Percentiles rank a stretch among this genome's conserved stretches.
phyloP scores from a whole-genome alignment of 2,888 invertebrate genomes.

The Troides aeacus region DNA sequence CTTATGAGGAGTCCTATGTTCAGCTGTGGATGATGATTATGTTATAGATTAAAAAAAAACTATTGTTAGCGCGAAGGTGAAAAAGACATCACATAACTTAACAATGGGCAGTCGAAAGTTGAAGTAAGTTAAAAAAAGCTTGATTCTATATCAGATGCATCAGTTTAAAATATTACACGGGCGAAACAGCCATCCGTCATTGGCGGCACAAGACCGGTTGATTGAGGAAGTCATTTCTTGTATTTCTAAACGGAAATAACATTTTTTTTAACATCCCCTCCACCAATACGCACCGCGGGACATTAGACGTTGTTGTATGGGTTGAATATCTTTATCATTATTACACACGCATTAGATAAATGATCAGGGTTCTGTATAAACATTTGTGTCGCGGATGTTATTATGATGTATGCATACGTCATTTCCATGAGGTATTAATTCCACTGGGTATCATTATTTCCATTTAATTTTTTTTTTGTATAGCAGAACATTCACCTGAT shows the following conservation, averaged over 20 bases:
- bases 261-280: conserved; percentile 59
- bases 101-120: conserved; percentile 60
- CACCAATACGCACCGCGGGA: conserved; percentile 45
- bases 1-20: neutral
- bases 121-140: conserved; percentile 60
- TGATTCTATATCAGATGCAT: conserved; percentile 72
- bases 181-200: conserved; percentile 73
- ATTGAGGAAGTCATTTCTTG: conserved; percentile 79
- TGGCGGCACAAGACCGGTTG: conserved; percentile 56
- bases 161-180: conserved; percentile 70
- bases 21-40: neutral
- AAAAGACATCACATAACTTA: conserved; percentile 71
- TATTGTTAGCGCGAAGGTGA: conserved; percentile 71
- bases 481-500: too few relatives aligned
- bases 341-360: conserved; percentile 45
- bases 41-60: conserved; percentile 49
- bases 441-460: too few relatives aligned
- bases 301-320: conserved; percentile 60
- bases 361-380: conserved; percentile 28
- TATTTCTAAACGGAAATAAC: conserved; percentile 73
- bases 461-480: too few relatives aligned
- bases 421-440: conserved; percentile 25
- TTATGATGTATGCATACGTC: conserved; percentile 22
- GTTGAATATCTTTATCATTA: conserved; percentile 53
- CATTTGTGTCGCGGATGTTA: conserved; percentile 31